A percentile compares a stretch with the other conserved stretches of the same genome.
Evolutionary conservation across 2,888 invertebrate species (phyloP).

Genomic region (Poecilus cupreus): DNA sequence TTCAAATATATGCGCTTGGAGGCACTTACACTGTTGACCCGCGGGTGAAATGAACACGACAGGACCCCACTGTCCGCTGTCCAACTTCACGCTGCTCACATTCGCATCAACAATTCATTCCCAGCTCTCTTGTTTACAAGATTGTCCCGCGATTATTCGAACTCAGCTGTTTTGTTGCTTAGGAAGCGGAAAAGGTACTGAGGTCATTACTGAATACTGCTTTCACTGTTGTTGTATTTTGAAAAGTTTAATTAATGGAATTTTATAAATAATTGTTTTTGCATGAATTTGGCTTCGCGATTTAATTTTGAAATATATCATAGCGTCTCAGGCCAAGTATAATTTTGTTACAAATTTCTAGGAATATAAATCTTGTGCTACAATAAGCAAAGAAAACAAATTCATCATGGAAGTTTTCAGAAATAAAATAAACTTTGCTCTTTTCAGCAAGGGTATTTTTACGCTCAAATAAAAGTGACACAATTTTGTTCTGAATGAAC

Average conservation of each 20-base stretch:
- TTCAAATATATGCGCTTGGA: too few species aligned
- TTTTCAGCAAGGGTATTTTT: slow-evolving; percentile 5
- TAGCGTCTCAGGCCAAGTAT: not conserved
- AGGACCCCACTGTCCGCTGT: slow-evolving; percentile 23
- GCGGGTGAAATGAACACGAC: slow-evolving; percentile 4
- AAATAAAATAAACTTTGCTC: slow-evolving; percentile 23
- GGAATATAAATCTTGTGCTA: not conserved
- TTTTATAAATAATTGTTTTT: too few species aligned
- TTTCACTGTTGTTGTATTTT: too few species aligned
- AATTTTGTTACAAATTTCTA: slow-evolving; percentile 9
- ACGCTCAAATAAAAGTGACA: slow-evolving; percentile 15
- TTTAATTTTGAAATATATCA: not conserved
- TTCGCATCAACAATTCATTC: slow-evolving; percentile 22
- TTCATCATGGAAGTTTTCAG: slow-evolving; percentile 2
- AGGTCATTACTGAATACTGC: not conserved
- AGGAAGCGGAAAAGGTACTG: not conserved
- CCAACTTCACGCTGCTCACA: not conserved
- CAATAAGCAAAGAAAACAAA: slow-evolving; percentile 20
- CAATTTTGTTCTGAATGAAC: slow-evolving; percentile 18
- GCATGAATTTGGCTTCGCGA: not conserved
- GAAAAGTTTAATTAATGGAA: too few species aligned
- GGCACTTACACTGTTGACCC: not conserved
- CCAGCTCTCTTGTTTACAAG: slow-evolving; percentile 10
- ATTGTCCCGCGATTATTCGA: slow-evolving; percentile 1
- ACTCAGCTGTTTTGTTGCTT: not conserved